Evolutionary conservation across 2,888 invertebrate species (phyloP).

Genomic region (Chymomyza procnemis): DNA sequence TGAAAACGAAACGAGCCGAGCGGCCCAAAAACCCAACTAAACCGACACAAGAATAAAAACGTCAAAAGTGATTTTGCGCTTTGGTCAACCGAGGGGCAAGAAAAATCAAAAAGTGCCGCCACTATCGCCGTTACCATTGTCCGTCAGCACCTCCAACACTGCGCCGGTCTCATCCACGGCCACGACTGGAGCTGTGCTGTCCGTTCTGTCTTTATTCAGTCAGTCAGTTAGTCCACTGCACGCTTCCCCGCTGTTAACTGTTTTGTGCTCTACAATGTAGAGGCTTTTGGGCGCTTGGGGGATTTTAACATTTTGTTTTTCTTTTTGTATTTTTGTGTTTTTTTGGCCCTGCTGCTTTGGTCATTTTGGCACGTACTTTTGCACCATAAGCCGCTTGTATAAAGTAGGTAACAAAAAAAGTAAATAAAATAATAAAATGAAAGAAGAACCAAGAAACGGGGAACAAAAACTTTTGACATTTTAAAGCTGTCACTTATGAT

Average conservation of each 20-base stretch:
- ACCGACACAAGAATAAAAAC: conserved; percentile 68
- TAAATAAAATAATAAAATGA: conserved; percentile 14
- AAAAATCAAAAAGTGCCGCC: conserved; percentile 65
- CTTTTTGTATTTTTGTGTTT: conserved; percentile 7
- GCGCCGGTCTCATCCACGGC: conserved; percentile 24
- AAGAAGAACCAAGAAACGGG: conserved; percentile 3
- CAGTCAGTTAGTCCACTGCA: neutral
- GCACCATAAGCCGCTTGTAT: conserved; percentile 37
- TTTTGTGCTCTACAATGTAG: conserved; percentile 49
- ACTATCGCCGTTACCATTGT: conserved; percentile 21
- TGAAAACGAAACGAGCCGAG: conserved; percentile 70
- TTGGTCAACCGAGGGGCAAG: conserved; percentile 54
- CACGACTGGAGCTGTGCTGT: conserved; percentile 32
- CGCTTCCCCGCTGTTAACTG: conserved; percentile 41
- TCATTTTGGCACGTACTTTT: conserved; percentile 53
- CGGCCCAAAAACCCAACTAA: conserved; percentile 37
- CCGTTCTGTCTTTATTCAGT: conserved; percentile 9
- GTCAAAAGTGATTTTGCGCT: conserved; percentile 74
- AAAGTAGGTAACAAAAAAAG: conserved; percentile 16
- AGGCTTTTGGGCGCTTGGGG: conserved; percentile 48
- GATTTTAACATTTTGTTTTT: conserved; percentile 50
- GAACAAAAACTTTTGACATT: conserved; percentile 38
- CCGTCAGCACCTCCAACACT: conserved; percentile 50
- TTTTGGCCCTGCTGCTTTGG: conserved; percentile 40
- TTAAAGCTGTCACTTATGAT: conserved; percentile 43